A percentile compares a stretch with the other conserved stretches of the same genome.
These are phyloP conservation scores for Malthinus flaveolus DNA, from an alignment of 2,888 invertebrate species.

Conservation along the genomic window DNA sequence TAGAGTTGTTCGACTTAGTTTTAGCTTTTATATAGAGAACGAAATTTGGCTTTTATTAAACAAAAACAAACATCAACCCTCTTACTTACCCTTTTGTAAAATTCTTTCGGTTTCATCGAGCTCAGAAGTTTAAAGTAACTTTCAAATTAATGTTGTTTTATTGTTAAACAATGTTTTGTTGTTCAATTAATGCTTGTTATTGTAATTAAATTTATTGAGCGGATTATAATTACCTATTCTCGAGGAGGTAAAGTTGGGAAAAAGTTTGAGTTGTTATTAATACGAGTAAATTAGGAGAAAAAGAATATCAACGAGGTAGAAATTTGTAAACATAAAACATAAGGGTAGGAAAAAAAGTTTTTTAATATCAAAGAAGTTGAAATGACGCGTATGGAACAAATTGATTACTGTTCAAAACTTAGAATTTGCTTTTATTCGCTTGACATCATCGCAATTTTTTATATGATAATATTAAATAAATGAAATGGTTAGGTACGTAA, in stretches of 20 bases:
- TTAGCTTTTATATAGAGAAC: background rate
- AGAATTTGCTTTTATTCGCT: background rate
- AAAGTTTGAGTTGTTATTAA: background rate
- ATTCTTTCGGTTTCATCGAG: background rate
- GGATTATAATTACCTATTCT: too few species aligned
- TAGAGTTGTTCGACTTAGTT: constrained; percentile 5
- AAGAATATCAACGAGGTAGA: too few species aligned
- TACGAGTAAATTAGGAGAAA: background rate
- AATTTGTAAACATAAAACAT: too few species aligned
- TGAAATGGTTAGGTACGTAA: too few species aligned
- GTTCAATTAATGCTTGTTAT: background rate
- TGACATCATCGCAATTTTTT: background rate
- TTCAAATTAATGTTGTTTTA: background rate
- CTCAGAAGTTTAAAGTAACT: constrained; percentile 1
- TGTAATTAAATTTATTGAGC: background rate
- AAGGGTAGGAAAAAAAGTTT: too few species aligned
- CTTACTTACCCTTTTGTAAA: background rate
- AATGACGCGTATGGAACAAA: background rate
- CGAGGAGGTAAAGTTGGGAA: background rate
- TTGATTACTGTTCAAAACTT: constrained; percentile 1
- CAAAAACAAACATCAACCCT: background rate
- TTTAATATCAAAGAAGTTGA: background rate
- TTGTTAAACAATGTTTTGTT: background rate
- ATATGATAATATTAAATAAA: too few species aligned
- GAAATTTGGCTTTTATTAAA: background rate